Evolutionary conservation across 2,797 vertebrate genomes (phyloP).

Genomic region (Galagoides demidoff): DNA sequence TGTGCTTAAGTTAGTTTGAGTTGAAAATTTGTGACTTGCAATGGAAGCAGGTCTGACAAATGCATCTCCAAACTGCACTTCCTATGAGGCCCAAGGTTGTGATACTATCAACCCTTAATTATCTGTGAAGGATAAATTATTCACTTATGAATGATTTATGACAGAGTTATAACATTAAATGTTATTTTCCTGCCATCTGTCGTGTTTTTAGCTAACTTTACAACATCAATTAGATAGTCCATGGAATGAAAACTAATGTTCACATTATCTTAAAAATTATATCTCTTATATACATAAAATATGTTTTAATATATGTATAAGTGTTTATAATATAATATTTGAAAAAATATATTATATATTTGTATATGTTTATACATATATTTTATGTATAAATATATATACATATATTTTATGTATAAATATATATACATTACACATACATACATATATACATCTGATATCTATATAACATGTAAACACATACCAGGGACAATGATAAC

Average conservation of each 20-base stretch:
- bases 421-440: background rate
- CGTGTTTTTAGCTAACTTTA: conserved; percentile 60
- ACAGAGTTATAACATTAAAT: conserved; percentile 67
- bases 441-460: background rate
- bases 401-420: background rate
- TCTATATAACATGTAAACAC: background rate
- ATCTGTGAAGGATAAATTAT: conserved; percentile 57
- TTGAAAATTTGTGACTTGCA: conserved; percentile 28
- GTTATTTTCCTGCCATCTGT: conserved; percentile 69
- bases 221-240: conserved; percentile 36
- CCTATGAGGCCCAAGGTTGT: background rate
- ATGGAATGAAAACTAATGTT: conserved; percentile 58
- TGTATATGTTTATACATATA: background rate
- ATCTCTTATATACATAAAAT: background rate
- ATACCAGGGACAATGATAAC: background rate
- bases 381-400: background rate
- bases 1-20: background rate
- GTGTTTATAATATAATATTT: conserved; percentile 32
- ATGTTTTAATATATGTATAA: conserved; percentile 32
- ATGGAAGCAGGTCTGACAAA: background rate
- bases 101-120: conserved; percentile 45
- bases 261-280: conserved; percentile 13
- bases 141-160: conserved; percentile 72
- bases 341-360: background rate
- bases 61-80: conserved; percentile 24